Evolutionary conservation across 2,888 invertebrate species (phyloP).

Genomic region (Ctena decussata): DNA sequence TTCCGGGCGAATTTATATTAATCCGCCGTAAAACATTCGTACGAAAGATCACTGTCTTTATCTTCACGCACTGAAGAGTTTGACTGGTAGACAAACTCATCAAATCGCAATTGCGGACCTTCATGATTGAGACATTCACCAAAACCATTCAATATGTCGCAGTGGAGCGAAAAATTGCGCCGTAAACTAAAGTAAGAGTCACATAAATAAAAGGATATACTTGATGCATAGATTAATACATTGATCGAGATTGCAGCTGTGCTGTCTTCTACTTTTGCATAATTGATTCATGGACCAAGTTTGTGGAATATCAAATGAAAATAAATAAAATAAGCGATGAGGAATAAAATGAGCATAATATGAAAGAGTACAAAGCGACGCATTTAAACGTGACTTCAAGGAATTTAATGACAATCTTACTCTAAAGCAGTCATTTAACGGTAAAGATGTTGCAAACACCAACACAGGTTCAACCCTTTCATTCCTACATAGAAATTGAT

Average conservation of each 20-base stretch:
- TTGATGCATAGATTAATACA: neutral
- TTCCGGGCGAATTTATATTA: conserved; percentile 10
- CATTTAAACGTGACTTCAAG: no score
- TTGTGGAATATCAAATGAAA: no score
- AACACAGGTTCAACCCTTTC: no score
- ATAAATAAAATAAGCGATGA: no score
- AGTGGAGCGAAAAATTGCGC: conserved; percentile 3
- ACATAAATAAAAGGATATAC: neutral
- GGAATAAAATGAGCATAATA: no score
- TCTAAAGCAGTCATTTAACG: no score
- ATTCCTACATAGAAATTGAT: no score
- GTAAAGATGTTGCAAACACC: no score
- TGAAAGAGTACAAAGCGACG: no score
- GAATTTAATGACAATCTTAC: no score
- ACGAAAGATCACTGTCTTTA: conserved; percentile 5
- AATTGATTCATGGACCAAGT: no score
- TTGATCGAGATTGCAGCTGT: neutral
- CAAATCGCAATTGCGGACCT: conserved; percentile 5
- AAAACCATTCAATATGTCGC: conserved; percentile 2
- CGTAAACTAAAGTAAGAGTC: conserved; percentile 10
- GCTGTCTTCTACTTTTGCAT: no score
- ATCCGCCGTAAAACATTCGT: conserved; percentile 1
- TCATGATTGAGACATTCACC: neutral
- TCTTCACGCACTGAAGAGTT: conserved; percentile 12
- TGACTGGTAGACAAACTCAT: conserved; percentile 8